Conservation (phyloP, 2,888 invertebrate genomes). For the Microplitis deprimator region DNA sequence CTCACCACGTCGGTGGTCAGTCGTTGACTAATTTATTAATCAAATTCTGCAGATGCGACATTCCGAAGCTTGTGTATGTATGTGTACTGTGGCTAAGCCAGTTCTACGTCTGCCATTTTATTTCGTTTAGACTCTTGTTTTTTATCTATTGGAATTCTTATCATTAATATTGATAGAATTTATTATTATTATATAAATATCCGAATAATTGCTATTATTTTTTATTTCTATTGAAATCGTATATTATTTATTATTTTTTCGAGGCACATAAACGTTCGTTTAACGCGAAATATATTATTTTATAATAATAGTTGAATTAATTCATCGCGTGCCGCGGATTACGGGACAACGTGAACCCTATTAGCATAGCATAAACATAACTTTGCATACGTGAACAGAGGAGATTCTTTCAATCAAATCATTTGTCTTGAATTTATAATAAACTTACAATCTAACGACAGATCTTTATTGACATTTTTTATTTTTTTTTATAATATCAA, state of each 20-base stretch:
- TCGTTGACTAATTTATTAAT: slow-evolving; percentile 58
- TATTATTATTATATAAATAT: neutral
- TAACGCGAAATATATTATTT: slow-evolving; percentile 7
- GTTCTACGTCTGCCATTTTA: neutral
- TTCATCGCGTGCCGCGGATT: slow-evolving; percentile 43
- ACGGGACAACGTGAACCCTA: slow-evolving; percentile 29
- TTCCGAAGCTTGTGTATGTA: neutral
- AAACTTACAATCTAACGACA: neutral
- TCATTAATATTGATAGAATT: slow-evolving; percentile 4
- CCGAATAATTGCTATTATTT: no score
- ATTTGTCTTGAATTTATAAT: slow-evolving; percentile 38
- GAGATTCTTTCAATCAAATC: slow-evolving; percentile 29
- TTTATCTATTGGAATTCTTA: slow-evolving; percentile 7
- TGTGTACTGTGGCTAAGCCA: neutral
- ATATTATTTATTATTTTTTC: neutral
- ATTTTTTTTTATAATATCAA: neutral
- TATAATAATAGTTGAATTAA: slow-evolving; percentile 28
- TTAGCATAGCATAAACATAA: slow-evolving; percentile 43
- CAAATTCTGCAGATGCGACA: slow-evolving; percentile 54
- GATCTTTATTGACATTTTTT: neutral
- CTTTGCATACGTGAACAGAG: slow-evolving; percentile 41
- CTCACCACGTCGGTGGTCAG: slow-evolving; percentile 48
- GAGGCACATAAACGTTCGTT: neutral
- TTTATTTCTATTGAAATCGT: neutral
- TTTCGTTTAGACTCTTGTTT: neutral